A percentile compares a stretch with the other conserved stretches of the same genome.
Evolutionary conservation across 64 coral and sea anemone genomes (phyloP).

Genomic region (Dendrophyllia cribrosa): DNA sequence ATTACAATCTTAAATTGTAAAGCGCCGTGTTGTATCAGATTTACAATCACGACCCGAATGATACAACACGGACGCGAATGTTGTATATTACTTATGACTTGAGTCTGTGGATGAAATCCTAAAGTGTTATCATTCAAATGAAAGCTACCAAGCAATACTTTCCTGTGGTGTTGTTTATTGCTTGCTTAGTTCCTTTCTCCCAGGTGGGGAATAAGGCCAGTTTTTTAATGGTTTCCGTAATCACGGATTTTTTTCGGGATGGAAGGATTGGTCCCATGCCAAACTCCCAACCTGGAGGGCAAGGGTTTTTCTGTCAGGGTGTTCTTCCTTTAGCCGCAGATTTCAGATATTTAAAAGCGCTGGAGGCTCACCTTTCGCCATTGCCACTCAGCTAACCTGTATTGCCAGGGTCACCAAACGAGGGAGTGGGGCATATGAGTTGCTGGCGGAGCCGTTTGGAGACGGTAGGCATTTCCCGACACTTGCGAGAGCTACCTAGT

Average conservation of each 20-base stretch:
- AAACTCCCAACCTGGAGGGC: slow-evolving; percentile 37
- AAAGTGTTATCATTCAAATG: too few species aligned
- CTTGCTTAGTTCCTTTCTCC: too few species aligned
- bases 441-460: slow-evolving; percentile 24
- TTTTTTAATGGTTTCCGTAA: slow-evolving; percentile 19
- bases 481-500: slow-evolving; percentile 12
- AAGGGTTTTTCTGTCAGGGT: slow-evolving; percentile 19
- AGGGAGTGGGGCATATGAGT: slow-evolving; percentile 19
- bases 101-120: too few species aligned
- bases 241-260: not conserved
- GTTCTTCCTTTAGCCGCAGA: not conserved
- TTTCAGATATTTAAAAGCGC: slow-evolving; percentile 25
- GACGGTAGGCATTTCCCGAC: slow-evolving; percentile 35
- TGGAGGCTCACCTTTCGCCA: slow-evolving; percentile 21
- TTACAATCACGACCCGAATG: too few species aligned
- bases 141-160: too few species aligned
- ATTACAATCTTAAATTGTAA: too few species aligned
- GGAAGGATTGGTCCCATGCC: not conserved
- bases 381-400: slow-evolving; percentile 7
- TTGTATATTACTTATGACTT: too few species aligned
- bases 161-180: too few species aligned
- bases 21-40: too few species aligned
- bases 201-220: too few species aligned
- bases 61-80: too few species aligned
- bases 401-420: slow-evolving; percentile 29